phyloP scores from a whole-genome alignment of 2,888 invertebrate genomes.

The Bellardia pandia region DNA sequence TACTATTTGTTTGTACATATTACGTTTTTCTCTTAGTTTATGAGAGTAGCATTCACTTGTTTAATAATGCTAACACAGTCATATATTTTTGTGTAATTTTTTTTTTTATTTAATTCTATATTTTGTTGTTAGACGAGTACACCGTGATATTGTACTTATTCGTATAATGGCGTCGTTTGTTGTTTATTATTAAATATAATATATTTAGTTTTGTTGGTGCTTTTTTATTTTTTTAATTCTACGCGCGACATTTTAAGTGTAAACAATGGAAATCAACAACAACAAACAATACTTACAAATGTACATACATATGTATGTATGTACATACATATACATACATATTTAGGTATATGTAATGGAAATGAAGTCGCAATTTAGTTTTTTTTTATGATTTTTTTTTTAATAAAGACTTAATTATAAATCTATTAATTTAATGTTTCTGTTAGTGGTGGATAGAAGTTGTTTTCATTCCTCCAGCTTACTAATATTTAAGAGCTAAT shows the following conservation, averaged over 20 bases:
- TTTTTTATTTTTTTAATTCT: constrained; percentile 34
- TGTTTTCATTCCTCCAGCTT: too few species aligned
- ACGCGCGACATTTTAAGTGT: constrained; percentile 31
- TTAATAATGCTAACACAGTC: constrained; percentile 5
- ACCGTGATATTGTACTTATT: constrained; percentile 27
- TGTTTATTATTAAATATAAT: constrained; percentile 60
- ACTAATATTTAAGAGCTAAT: background rate
- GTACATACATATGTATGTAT: constrained; percentile 4
- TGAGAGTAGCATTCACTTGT: too few species aligned
- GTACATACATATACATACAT: background rate
- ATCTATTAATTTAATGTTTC: too few species aligned
- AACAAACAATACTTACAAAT: constrained; percentile 34
- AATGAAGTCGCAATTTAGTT: constrained; percentile 19
- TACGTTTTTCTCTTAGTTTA: too few species aligned
- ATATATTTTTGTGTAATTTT: background rate
- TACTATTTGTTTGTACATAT: too few species aligned
- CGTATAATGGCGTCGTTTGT: constrained; percentile 65
- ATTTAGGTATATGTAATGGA: constrained; percentile 10
- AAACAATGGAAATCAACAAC: constrained; percentile 35
- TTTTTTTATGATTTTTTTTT: too few species aligned
- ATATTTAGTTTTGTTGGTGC: constrained; percentile 27
- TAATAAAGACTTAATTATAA: background rate
- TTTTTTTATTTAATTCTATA: constrained; percentile 23
- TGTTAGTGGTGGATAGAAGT: too few species aligned
- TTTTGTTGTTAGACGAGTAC: background rate